These are phyloP conservation scores for Alouatta palliata DNA, from an alignment of 2,113 vertebrate species.

Conservation along the genomic window DNA sequence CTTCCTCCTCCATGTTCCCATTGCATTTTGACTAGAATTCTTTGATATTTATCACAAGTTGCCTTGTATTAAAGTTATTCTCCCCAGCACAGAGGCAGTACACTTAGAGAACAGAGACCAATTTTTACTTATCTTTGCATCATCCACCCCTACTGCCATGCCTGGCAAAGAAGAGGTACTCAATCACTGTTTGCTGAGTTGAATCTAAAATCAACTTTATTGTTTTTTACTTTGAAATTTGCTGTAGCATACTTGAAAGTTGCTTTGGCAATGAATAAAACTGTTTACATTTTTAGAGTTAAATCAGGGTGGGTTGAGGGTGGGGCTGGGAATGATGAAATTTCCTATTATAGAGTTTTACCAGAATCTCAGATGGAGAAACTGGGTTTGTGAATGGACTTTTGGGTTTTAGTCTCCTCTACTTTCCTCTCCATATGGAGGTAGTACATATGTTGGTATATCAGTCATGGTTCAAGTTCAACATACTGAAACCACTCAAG, in stretches of 20 bases:
- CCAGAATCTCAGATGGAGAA: neutral
- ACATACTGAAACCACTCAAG: neutral
- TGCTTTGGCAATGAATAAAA: constrained; percentile 49
- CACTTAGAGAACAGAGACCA: neutral
- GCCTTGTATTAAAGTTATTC: neutral
- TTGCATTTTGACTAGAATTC: neutral
- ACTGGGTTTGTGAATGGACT: neutral
- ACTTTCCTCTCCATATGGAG: neutral
- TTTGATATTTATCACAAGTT: constrained; percentile 1
- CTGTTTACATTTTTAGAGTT: constrained; percentile 15
- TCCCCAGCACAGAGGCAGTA: neutral
- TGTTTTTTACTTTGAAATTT: constrained; percentile 53
- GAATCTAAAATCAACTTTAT: constrained; percentile 18
- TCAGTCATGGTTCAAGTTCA: neutral
- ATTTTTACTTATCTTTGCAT: constrained; percentile 14
- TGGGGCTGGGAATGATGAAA: neutral
- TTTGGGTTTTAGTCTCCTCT: neutral
- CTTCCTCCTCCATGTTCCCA: neutral
- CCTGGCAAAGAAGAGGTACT: neutral
- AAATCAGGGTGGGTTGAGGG: neutral
- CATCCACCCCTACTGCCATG: neutral
- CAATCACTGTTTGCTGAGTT: neutral
- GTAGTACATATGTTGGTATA: neutral
- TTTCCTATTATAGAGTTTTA: neutral
- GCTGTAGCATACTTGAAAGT: neutral